Evolutionary conservation across 2,797 vertebrate genomes (phyloP).

Genomic region (Halcyon leucocephala): DNA sequence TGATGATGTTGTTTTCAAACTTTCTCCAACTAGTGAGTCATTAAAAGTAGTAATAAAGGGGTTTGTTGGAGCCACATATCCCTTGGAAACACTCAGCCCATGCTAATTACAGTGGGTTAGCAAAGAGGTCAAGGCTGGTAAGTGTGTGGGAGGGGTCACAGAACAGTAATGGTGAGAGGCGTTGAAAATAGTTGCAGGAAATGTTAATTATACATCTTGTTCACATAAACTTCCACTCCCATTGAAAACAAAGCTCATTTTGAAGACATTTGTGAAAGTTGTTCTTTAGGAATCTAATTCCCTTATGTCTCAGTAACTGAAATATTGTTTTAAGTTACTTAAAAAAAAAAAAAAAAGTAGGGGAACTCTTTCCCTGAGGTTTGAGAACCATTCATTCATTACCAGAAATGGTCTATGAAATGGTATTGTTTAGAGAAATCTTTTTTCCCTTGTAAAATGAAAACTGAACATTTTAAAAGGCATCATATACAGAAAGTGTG

Average conservation of each 20-base stretch:
- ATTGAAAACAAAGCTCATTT: slow-evolving; percentile 17
- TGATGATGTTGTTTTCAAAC: not conserved
- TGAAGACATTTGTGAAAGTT: not conserved
- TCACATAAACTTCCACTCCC: not conserved
- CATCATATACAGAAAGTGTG: not conserved
- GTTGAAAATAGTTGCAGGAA: not conserved
- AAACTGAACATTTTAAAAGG: not conserved
- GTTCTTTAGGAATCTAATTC: slow-evolving; percentile 6
- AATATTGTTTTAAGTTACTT: not conserved
- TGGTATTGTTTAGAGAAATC: not conserved
- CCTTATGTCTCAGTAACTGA: not conserved
- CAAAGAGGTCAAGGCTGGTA: not conserved
- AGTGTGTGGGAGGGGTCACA: not conserved
- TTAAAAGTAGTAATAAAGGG: slow-evolving; percentile 49
- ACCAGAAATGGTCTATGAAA: not conserved
- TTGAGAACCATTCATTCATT: not conserved
- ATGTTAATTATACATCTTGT: slow-evolving; percentile 10
- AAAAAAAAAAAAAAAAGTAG: not conserved
- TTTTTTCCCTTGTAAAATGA: not conserved
- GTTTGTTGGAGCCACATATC: not conserved
- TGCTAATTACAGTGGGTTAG: slow-evolving; percentile 27
- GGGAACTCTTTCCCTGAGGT: not conserved
- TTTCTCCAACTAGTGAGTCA: not conserved
- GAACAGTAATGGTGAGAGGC: not conserved
- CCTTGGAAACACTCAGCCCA: not conserved